Evolutionary conservation across 2,888 invertebrate species (phyloP), one percentile per base, ranked within the genome.

Genomic region (Drosophila anceps): DNA sequence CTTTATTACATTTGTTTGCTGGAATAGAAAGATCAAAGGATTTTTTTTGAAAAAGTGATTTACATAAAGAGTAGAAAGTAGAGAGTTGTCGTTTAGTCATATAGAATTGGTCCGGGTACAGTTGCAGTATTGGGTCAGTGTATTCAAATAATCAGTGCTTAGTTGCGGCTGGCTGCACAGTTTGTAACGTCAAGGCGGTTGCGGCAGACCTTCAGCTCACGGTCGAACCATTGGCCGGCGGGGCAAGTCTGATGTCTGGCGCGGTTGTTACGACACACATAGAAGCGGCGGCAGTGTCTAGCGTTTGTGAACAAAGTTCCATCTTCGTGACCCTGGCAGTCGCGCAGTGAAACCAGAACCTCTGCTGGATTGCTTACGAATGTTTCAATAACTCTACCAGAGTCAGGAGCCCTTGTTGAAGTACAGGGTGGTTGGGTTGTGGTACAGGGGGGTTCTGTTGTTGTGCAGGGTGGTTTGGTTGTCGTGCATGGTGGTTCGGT

Each of bases 251-350:
- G 83, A 15, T 57, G 58, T 13, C 65, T 75, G 50, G 75, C 75
- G 24, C 72, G 73, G 37, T 78, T 78, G 51, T 73, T 80, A 13
- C 62, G 66, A 53, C 82, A 82, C 31, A 80, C 51, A 29, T 75
- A 82, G 69, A 78, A 82, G 1, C 77, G 83, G 9, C 81, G 81
- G 29, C 82, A 82, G 33, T 82, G 82, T 54, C 72, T 71, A 29
- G 43, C n/a, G 18, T 83, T 77, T 13, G 75, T 65, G 15, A 80
- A 78, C 20, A 72, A 15, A 0, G 66, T 70, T 8, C 82, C 82
- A 48, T 82, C 78, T 5, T 69, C 59, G 5, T 69, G 10, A 8
- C 75, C 72, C 18, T 59, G 70, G 27, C 82, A 82, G 37, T 81
- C 80, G 27, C 24, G 62, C 4, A 43, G 9, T 0, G 76, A 65